phyloP scores from a whole-genome alignment of 1,140 invertebrate species.

The Drosophila funebris region DNA sequence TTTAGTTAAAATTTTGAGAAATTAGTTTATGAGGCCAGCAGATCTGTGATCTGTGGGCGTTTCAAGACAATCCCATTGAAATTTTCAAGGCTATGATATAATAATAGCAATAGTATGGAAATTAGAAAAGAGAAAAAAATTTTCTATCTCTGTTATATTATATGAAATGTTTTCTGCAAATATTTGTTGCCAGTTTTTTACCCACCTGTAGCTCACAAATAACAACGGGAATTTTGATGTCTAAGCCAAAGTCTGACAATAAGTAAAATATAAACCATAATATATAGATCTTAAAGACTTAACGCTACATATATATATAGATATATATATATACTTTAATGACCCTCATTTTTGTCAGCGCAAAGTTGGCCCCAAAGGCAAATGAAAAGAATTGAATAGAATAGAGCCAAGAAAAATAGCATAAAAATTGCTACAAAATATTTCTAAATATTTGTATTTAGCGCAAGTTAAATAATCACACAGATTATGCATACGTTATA shows the following conservation, averaged over 20 bases:
- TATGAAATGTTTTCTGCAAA: conserved; percentile 8
- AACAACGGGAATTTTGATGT: conserved; percentile 16
- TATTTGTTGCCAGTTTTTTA: not conserved
- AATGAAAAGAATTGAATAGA: conserved; percentile 23
- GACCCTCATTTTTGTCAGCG: conserved; percentile 64
- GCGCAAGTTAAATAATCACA: conserved; percentile 81
- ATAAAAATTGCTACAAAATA: conserved; percentile 75
- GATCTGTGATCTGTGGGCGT: conserved; percentile 26
- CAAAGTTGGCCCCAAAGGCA: conserved; percentile 1
- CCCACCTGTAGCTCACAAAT: conserved; percentile 48
- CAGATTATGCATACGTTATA: conserved; percentile 72
- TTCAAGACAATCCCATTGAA: conserved; percentile 24
- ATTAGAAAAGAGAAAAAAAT: conserved; percentile 13
- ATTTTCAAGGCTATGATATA: conserved; percentile 33
- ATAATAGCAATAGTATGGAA: conserved; percentile 2
- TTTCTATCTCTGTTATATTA: conserved; percentile 2
- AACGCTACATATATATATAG: conserved; percentile 4
- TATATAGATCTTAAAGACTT: conserved; percentile 34
- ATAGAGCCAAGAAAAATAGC: conserved; percentile 75
- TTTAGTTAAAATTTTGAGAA: conserved; percentile 40
- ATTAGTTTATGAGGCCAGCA: conserved; percentile 47
- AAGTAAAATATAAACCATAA: conserved; percentile 10
- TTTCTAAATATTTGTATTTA: conserved; percentile 81
- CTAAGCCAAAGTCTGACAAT: conserved; percentile 41
- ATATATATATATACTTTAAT: conserved; percentile 65